Percentiles rank a stretch among this genome's conserved stretches.
Conservation (phyloP, 2,888 invertebrate species). For the Busseola fusca region DNA sequence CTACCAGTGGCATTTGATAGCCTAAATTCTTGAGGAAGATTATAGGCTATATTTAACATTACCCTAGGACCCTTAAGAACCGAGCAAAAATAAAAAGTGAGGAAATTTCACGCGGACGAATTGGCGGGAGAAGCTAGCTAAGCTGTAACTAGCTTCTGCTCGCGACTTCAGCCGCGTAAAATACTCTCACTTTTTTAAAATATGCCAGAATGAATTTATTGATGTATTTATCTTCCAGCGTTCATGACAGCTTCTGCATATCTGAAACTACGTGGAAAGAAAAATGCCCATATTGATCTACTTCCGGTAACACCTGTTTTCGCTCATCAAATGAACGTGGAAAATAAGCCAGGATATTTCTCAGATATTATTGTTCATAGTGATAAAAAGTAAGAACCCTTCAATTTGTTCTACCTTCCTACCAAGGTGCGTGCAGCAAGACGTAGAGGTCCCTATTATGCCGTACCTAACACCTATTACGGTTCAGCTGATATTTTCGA, state of each 20-base stretch:
- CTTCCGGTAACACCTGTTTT: conserved; percentile 90
- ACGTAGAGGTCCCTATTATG: no score
- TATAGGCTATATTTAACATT: neutral
- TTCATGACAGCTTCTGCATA: conserved; percentile 89
- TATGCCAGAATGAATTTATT: neutral
- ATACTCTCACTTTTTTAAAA: neutral
- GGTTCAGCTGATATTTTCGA: neutral
- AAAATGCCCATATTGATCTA: conserved; percentile 82
- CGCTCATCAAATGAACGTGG: conserved; percentile 87
- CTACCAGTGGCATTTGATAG: neutral
- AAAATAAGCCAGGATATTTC: conserved; percentile 89
- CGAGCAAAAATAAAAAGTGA: neutral
- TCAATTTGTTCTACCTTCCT: neutral
- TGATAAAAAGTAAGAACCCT: conserved; percentile 86
- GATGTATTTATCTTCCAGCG: conserved; percentile 76
- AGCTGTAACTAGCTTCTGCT: no score
- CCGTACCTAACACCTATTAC: neutral
- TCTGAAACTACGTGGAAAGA: conserved; percentile 81
- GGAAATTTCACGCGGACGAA: neutral
- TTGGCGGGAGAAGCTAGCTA: no score
- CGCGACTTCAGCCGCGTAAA: no score
- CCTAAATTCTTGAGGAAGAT: neutral
- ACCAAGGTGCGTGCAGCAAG: neutral
- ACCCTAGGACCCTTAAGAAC: neutral
- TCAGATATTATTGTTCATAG: conserved; percentile 90